These are phyloP conservation scores for Pao palembangensis DNA, from an alignment of 2,113 vertebrate species.

Conservation along the genomic window DNA sequence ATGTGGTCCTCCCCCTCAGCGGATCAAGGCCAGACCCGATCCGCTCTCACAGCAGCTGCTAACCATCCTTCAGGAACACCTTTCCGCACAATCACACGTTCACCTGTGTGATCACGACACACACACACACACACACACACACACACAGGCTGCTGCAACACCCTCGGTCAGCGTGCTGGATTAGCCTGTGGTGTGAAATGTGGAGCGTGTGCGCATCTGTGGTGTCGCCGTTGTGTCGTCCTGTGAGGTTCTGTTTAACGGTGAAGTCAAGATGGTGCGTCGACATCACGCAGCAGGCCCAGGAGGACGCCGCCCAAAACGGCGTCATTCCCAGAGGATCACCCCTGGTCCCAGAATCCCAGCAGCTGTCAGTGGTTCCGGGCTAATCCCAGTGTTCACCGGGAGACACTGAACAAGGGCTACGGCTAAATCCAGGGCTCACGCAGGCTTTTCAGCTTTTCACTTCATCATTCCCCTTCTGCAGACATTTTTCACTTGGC, in stretches of 20 bases:
- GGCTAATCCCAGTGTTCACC: neutral
- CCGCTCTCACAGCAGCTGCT: constrained; percentile 39
- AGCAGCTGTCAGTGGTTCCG: constrained; percentile 28
- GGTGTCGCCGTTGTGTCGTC: constrained; percentile 33
- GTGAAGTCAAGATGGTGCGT: constrained; percentile 37
- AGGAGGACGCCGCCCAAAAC: constrained; percentile 36
- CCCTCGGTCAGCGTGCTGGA: constrained; percentile 41
- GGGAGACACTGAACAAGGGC: too few relatives aligned
- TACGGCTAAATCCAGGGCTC: too few relatives aligned
- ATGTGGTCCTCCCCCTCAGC: too few relatives aligned
- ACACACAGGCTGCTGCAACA: constrained; percentile 31
- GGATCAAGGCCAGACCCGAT: constrained; percentile 7
- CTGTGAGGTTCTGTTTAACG: constrained; percentile 51
- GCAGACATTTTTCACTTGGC: too few relatives aligned
- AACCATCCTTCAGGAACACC: constrained; percentile 42
- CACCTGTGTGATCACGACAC: neutral
- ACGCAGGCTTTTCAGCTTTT: too few relatives aligned
- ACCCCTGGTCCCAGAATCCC: constrained; percentile 38
- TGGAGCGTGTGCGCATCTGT: constrained; percentile 42
- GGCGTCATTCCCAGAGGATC: constrained; percentile 52
- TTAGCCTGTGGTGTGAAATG: constrained; percentile 19
- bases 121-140: neutral
- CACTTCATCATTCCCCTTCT: too few relatives aligned
- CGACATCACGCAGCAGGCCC: constrained; percentile 42
- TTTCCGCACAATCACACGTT: constrained; percentile 14